phyloP scores from a whole-genome alignment of 2,888 invertebrate species.

The Stenoptilia bipunctidactyla region DNA sequence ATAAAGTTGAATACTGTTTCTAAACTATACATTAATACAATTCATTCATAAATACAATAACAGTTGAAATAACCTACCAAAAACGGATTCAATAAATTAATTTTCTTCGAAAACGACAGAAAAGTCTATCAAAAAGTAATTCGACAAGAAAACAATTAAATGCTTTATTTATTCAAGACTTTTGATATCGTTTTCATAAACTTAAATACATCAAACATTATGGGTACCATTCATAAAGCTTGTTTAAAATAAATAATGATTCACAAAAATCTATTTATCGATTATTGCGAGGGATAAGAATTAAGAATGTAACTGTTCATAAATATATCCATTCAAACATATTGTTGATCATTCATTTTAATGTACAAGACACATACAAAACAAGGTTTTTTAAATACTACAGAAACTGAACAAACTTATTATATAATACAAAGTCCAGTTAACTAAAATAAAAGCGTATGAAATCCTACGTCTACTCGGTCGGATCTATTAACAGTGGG shows the following conservation, averaged over 20 bases:
- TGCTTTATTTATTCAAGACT: conserved; percentile 14
- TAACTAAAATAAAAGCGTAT: conserved; percentile 70
- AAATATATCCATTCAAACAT: conserved; percentile 43
- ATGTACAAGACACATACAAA: conserved; percentile 40
- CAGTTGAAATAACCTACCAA: no score
- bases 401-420: conserved; percentile 38
- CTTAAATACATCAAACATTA: neutral
- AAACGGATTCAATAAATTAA: no score
- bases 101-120: no score
- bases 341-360: conserved; percentile 39
- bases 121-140: no score
- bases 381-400: conserved; percentile 32
- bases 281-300: conserved; percentile 37
- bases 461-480: conserved; percentile 65
- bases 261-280: conserved; percentile 27
- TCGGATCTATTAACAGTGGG: conserved; percentile 38
- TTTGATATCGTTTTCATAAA: conserved; percentile 11
- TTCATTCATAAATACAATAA: no score
- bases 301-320: conserved; percentile 32
- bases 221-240: no score
- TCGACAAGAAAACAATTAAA: no score
- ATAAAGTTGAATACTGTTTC: no score
- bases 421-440: conserved; percentile 60
- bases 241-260: conserved; percentile 7
- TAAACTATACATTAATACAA: no score